Conservation (phyloP, 2,888 invertebrate genomes). For the Lymantria monacha region DNA sequence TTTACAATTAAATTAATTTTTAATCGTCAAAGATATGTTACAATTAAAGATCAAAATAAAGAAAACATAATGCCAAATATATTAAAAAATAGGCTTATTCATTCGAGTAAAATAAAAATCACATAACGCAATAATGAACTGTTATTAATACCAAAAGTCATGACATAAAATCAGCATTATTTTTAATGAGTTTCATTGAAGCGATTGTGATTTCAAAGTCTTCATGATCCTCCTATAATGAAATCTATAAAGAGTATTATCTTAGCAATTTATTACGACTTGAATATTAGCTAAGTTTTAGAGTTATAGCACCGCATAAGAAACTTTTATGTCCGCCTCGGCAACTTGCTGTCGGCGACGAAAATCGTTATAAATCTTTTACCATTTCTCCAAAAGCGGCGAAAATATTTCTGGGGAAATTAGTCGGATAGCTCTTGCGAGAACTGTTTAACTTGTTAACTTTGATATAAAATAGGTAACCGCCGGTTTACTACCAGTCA, state of each 20-base stretch:
- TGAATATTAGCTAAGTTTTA: constrained; percentile 61
- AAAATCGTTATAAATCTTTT: constrained; percentile 61
- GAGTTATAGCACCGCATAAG: constrained; percentile 52
- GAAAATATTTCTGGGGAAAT: constrained; percentile 46
- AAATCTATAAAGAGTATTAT: constrained; percentile 54
- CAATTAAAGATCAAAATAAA: too few species aligned
- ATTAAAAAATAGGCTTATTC: too few species aligned
- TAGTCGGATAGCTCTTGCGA: constrained; percentile 32
- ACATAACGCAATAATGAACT: neutral
- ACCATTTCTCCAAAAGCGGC: constrained; percentile 46
- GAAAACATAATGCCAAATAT: too few species aligned
- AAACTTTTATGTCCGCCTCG: constrained; percentile 51
- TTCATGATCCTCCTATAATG: constrained; percentile 38
- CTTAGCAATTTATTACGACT: constrained; percentile 55
- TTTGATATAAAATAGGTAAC: constrained; percentile 39
- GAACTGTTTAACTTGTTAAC: constrained; percentile 44
- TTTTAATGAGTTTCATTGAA: constrained; percentile 27
- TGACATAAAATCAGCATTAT: constrained; percentile 10
- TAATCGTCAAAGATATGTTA: too few species aligned
- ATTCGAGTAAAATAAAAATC: too few species aligned
- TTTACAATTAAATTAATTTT: too few species aligned
- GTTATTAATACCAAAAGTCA: neutral
- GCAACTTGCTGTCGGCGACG: constrained; percentile 50
- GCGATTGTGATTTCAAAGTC: constrained; percentile 25
- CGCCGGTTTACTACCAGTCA: constrained; percentile 31